Evolutionary conservation across 2,888 invertebrate species (phyloP).

Genomic region (Lomographa bimaculata): DNA sequence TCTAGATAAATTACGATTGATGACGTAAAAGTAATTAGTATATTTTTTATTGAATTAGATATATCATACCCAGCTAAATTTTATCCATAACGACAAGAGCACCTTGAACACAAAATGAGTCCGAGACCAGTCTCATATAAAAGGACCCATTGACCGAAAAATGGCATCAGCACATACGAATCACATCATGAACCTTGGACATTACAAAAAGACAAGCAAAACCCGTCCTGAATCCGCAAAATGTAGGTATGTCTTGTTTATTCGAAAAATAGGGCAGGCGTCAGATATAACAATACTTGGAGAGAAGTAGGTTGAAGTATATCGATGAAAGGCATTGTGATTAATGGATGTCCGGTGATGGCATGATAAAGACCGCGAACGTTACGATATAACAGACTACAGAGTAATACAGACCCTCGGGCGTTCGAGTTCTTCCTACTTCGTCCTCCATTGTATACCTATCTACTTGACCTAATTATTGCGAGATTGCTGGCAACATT

Average conservation of each 20-base stretch:
- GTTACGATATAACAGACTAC: no score
- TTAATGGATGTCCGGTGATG: slow-evolving; percentile 63
- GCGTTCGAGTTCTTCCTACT: slow-evolving; percentile 41
- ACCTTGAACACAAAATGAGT: slow-evolving; percentile 18
- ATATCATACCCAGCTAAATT: no score
- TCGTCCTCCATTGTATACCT: slow-evolving; percentile 65
- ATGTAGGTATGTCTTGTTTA: slow-evolving; percentile 54
- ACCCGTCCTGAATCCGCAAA: slow-evolving; percentile 32
- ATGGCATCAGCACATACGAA: slow-evolving; percentile 28
- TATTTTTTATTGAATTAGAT: no score
- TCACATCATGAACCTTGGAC: slow-evolving; percentile 24
- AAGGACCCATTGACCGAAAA: slow-evolving; percentile 31
- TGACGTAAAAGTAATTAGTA: no score
- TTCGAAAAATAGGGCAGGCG: slow-evolving; percentile 45
- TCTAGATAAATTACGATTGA: no score
- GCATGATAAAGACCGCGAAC: slow-evolving; percentile 55
- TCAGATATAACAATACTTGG: slow-evolving; percentile 45
- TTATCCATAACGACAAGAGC: no score
- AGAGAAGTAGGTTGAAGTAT: slow-evolving; percentile 50
- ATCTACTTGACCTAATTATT: slow-evolving; percentile 76
- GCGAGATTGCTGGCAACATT: slow-evolving; percentile 54
- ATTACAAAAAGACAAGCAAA: slow-evolving; percentile 27
- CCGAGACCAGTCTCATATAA: slow-evolving; percentile 30
- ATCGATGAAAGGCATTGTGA: slow-evolving; percentile 56
- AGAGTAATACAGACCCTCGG: slow-evolving; percentile 51